Base-by-base conservation (phyloP, 2,888 invertebrate species). In the Eupithecia inturbata region DNA sequence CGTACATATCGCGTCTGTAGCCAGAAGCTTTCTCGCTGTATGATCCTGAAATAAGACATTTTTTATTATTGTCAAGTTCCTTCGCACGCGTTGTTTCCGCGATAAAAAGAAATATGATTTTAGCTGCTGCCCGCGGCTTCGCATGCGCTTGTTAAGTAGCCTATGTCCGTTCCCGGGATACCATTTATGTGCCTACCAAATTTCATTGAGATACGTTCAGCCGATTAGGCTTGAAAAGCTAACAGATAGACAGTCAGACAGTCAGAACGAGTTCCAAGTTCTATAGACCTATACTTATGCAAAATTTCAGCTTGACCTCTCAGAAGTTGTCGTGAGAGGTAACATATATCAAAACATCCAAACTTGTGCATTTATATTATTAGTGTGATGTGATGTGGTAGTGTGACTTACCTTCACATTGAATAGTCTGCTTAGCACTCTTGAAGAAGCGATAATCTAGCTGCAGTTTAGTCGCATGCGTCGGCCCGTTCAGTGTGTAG, bases 371-470 rank as follows among this genome's bases (percentile, higher is more conserved):
- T 41, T 41, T 41, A 4, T 41, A 16, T n/a, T 41, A 41, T 41
- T 3, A 41, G 41, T 41, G 14, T 41, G 16, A 16, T 41, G 3
- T 41, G 39, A 36, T 36, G 36, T 9, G 36, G 14, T 41, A 41
- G 39, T 14, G 19, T 45, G 9, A 70, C 22, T 68, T 41, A 76
- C 76, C 93, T 57, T 95, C 95, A 1, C 95, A 80, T 72, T 94
- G 93, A 9, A 96, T 93, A 0, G 94, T 93, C 82, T 96, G 95
- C 78, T 95, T 95, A 1, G 93, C 91, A 14, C 92, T 95, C 74
- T 95, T 94, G 72, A 95, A 95, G 83, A 97, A 95, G 83, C 96
- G 96, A 82, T 97, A 97, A 82, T 96, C 96, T 9, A 96, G 86
- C 80, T 96, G 95, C 3, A 97, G 85, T 79, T 96, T 96, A 0